phyloP scores from a whole-genome alignment of 2,113 vertebrate genomes.

The Scytalopus superciliaris region DNA sequence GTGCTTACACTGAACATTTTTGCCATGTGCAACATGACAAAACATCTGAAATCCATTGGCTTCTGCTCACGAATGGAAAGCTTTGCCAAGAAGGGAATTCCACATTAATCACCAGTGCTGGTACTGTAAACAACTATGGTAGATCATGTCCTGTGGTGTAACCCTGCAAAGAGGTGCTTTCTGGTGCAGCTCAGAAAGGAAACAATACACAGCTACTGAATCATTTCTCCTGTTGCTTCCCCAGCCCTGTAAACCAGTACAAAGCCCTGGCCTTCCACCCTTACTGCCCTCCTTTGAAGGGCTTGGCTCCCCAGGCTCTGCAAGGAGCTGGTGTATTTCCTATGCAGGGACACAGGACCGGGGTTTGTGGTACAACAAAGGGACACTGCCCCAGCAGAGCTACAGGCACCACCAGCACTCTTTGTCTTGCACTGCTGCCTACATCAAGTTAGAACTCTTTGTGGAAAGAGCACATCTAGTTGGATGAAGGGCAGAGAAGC shows the following conservation, averaged over 20 bases:
- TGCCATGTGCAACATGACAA: background rate
- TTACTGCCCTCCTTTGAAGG: background rate
- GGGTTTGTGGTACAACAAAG: background rate
- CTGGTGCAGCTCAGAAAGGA: background rate
- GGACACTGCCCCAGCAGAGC: fast-evolving
- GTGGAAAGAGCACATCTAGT: background rate
- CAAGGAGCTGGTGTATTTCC: background rate
- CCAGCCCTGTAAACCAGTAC: background rate
- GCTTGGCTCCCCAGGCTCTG: background rate
- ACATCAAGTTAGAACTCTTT: background rate
- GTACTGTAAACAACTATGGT: background rate
- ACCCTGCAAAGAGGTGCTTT: background rate
- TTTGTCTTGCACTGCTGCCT: background rate
- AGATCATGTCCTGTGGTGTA: fast-evolving
- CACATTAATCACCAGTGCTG: background rate
- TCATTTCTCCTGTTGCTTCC: background rate
- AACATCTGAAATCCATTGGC: background rate
- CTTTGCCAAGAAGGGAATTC: background rate
- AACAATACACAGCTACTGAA: background rate
- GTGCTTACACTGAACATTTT: background rate
- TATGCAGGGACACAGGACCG: background rate
- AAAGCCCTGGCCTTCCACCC: background rate
- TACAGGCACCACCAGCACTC: background rate
- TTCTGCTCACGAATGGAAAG: background rate
- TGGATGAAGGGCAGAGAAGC: fast-evolving